Conservation (phyloP, 2,113 vertebrate species). For the Litocranius walleri region DNA sequence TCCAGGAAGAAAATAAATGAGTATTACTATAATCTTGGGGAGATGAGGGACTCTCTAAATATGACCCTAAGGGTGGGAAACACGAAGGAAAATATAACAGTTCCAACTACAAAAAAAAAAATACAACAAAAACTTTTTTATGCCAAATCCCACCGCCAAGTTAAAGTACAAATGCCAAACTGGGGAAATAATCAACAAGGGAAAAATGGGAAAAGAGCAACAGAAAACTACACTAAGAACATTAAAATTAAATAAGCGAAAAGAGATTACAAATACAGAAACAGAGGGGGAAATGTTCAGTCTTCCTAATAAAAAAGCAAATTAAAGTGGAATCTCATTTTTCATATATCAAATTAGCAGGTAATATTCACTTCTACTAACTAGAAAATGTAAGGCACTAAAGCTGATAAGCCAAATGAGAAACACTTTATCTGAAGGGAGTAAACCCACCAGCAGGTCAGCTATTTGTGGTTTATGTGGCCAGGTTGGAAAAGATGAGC, state of each 20-base stretch:
- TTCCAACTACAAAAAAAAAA: not conserved
- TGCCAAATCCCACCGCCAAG: not conserved
- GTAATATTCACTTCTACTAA: not conserved
- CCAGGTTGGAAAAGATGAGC: not conserved
- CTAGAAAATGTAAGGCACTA: not conserved
- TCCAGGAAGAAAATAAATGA: slow-evolving; percentile 43
- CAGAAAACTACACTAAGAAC: slow-evolving; percentile 20
- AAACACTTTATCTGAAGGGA: not conserved
- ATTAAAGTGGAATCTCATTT: slow-evolving; percentile 1
- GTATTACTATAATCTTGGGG: not conserved
- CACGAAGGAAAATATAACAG: not conserved
- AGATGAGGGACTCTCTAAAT: slow-evolving; percentile 24
- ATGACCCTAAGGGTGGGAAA: not conserved
- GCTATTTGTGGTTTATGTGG: not conserved
- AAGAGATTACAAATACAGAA: not conserved
- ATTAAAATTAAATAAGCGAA: not conserved
- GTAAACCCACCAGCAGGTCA: not conserved
- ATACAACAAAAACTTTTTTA: not conserved
- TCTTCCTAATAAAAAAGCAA: not conserved
- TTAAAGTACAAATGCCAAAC: not conserved
- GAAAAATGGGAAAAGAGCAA: not conserved
- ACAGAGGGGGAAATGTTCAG: not conserved
- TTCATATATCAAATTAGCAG: not conserved
- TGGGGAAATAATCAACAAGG: not conserved
- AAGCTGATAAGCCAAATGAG: not conserved